Evolutionary conservation across 1,140 invertebrate species (phyloP).

Genomic region (Centruroides vittatus): DNA sequence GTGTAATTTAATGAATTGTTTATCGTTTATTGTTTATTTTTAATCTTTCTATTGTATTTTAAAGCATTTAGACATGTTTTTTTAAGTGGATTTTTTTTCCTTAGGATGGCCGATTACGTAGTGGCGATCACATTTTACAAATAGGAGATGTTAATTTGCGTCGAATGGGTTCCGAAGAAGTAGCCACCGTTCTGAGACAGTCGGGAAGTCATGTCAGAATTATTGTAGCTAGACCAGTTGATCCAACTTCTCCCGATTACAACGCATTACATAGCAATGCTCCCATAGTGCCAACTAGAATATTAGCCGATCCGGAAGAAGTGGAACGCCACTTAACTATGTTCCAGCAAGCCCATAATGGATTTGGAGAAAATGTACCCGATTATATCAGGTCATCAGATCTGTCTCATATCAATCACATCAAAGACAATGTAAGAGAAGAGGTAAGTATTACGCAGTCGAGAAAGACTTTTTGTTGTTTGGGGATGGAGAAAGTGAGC

Average conservation of each 20-base stretch:
- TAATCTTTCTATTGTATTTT: too few species aligned
- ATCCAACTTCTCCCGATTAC: constrained; percentile 52
- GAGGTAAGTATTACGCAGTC: too few species aligned
- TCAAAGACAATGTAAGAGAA: too few species aligned
- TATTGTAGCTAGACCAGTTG: constrained; percentile 72
- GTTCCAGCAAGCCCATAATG: constrained; percentile 26
- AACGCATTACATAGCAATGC: constrained; percentile 54
- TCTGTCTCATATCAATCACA: too few species aligned
- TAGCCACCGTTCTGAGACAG: constrained; percentile 77
- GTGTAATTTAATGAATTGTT: too few species aligned
- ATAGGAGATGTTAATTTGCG: constrained; percentile 83
- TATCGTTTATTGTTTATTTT: too few species aligned
- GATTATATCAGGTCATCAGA: too few species aligned
- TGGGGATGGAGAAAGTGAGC: too few species aligned
- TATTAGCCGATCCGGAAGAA: constrained; percentile 69
- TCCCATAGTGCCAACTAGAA: constrained; percentile 65
- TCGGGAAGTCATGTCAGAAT: constrained; percentile 70
- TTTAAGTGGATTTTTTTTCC: constrained; percentile 17
- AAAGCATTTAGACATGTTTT: too few species aligned
- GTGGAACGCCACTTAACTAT: constrained; percentile 56
- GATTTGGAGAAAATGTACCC: background rate
- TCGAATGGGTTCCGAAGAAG: constrained; percentile 83
- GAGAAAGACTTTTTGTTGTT: too few species aligned
- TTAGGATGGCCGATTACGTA: constrained; percentile 66
- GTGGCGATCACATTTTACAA: constrained; percentile 87